phyloP scores from a whole-genome alignment of 2,888 invertebrate genomes.

The Scrobipalpa atriplicella region DNA sequence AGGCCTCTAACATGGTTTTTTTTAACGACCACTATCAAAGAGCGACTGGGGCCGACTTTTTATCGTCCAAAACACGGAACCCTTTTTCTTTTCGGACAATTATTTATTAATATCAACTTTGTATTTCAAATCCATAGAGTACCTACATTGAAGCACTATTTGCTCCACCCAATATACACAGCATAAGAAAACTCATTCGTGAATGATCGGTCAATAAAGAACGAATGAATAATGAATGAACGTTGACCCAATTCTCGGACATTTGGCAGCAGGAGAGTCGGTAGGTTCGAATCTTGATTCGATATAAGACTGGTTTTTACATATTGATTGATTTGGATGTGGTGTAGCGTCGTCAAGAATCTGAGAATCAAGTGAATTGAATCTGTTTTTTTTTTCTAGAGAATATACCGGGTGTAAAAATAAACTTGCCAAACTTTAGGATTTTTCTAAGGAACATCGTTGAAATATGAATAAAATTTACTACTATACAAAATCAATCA shows the following conservation, averaged over 20 bases:
- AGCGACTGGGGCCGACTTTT: too few relatives aligned
- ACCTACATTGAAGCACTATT: not conserved
- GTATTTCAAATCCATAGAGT: not conserved
- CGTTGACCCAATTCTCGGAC: conserved; percentile 32
- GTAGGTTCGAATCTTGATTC: conserved; percentile 22
- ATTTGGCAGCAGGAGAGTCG: conserved; percentile 25
- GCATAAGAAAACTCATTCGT: conserved; percentile 2
- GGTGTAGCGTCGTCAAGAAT: not conserved
- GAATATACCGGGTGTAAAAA: too few relatives aligned
- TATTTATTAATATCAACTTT: too few relatives aligned
- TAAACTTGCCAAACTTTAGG: too few relatives aligned
- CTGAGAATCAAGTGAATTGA: not conserved
- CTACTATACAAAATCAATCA: too few relatives aligned
- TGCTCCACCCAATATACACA: conserved; percentile 1
- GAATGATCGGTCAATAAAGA: conserved; percentile 33
- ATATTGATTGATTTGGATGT: conserved; percentile 1
- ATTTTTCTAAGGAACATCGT: too few relatives aligned
- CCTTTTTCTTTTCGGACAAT: too few relatives aligned
- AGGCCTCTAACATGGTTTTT: too few relatives aligned
- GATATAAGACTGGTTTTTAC: not conserved
- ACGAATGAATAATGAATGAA: conserved; percentile 32
- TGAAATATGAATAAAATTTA: too few relatives aligned
- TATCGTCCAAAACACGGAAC: too few relatives aligned
- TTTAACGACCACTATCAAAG: too few relatives aligned
- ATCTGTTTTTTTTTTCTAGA: too few relatives aligned